Evolutionary conservation across 2,113 vertebrate genomes (phyloP).

Genomic region (Bubo blakistoni): DNA sequence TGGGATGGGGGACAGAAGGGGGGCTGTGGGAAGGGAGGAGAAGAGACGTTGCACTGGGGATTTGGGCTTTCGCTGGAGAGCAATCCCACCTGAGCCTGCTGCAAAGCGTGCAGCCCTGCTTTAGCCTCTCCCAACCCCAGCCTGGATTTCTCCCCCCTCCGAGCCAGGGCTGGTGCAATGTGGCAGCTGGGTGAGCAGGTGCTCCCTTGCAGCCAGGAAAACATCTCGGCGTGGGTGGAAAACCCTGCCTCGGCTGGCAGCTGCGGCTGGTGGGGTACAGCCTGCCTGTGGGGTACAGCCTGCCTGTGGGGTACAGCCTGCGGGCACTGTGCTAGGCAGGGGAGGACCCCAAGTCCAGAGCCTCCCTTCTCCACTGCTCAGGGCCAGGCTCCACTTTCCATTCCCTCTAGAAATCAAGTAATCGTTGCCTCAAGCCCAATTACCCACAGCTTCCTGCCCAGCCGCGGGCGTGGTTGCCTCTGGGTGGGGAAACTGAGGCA

Average conservation of each 20-base stretch:
- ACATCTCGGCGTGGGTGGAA: not conserved
- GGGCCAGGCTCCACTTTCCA: not conserved
- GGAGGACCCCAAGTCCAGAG: not conserved
- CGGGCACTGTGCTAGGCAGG: not conserved
- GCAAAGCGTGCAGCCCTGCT: not conserved
- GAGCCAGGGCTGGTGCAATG: not conserved
- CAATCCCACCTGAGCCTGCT: rapidly evolving
- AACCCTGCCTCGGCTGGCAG: not conserved
- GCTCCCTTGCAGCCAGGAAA: not conserved
- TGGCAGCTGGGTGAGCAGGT: slow-evolving; percentile 21
- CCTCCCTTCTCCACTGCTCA: not conserved
- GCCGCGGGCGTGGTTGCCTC: not conserved
- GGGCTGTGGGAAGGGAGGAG: not conserved
- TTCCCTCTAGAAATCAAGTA: not conserved
- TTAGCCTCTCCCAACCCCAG: not conserved
- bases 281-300: not conserved
- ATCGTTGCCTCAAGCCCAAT: not conserved
- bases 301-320: not conserved
- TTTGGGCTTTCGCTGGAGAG: not conserved
- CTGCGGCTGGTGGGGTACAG: not conserved
- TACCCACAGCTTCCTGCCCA: not conserved
- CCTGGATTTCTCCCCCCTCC: not conserved
- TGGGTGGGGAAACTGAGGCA: not conserved
- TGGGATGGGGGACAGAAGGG: not conserved
- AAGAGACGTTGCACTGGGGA: not conserved